Evolutionary conservation across 2,797 vertebrate species (phyloP).

Genomic region (Orientallactaga sibirica): DNA sequence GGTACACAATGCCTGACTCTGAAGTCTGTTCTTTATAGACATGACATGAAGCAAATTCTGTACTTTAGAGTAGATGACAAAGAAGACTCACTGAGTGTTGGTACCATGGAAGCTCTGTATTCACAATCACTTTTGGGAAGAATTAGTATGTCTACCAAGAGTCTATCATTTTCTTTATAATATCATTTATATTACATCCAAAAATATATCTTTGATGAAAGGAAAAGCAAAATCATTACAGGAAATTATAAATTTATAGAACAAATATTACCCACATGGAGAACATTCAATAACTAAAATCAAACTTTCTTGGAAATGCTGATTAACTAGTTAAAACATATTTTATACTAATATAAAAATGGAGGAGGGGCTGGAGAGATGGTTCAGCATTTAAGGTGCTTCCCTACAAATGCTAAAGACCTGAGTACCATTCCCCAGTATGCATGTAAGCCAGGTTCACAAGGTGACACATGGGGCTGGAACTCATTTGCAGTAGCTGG

Average conservation of each 20-base stretch:
- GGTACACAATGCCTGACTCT: not conserved
- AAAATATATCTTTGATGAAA: constrained; percentile 57
- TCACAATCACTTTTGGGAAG: constrained; percentile 2
- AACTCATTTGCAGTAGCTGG: no score
- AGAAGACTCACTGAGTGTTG: constrained; percentile 2
- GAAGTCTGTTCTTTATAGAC: not conserved
- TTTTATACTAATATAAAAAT: constrained; percentile 19
- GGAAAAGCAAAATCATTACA: constrained; percentile 56
- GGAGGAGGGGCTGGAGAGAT: not conserved
- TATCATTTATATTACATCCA: constrained; percentile 12
- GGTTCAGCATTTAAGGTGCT: no score
- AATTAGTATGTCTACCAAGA: constrained; percentile 23
- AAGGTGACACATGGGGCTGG: no score
- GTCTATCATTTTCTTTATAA: constrained; percentile 23
- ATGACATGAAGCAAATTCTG: constrained; percentile 11
- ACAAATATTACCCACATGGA: constrained; percentile 15
- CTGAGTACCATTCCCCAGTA: no score
- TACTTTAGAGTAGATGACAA: not conserved
- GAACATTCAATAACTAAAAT: constrained; percentile 41
- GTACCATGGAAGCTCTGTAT: not conserved
- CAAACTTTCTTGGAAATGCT: constrained; percentile 55
- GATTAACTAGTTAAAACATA: constrained; percentile 26
- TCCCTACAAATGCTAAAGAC: no score
- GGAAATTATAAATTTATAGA: constrained; percentile 58
- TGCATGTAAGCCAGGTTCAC: no score